These are phyloP conservation scores for Bombyx huttoni DNA, from an alignment of 2,888 invertebrate species.

Conservation along the genomic window DNA sequence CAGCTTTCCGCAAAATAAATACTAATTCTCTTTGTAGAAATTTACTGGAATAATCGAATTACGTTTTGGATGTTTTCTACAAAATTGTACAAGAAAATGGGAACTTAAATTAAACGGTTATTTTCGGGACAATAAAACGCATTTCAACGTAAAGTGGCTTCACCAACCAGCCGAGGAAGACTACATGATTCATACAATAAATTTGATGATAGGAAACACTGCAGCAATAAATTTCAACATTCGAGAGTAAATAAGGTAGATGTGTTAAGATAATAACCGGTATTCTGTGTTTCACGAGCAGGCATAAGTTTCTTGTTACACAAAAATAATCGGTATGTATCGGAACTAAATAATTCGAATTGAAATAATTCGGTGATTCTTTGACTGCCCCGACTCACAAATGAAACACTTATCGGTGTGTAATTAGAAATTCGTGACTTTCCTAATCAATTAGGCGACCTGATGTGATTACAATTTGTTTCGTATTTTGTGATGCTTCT, in stretches of 20 bases:
- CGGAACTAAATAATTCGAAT: background rate
- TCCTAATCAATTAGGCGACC: background rate
- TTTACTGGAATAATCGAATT: background rate
- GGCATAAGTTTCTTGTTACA: too few relatives aligned
- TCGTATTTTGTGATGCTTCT: background rate
- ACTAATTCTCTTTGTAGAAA: background rate
- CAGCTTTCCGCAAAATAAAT: background rate
- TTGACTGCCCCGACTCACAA: background rate
- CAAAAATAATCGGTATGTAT: background rate
- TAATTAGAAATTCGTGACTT: background rate
- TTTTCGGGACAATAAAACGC: background rate
- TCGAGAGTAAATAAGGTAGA: background rate
- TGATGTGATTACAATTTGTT: background rate
- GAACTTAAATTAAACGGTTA: background rate
- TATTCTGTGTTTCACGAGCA: background rate
- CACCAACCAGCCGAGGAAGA: background rate
- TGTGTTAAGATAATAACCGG: background rate
- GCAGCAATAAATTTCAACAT: constrained; percentile 1
- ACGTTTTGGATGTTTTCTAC: background rate
- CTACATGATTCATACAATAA: constrained; percentile 1
- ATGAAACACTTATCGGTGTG: background rate
- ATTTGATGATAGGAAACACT: constrained; percentile 1
- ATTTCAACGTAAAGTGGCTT: background rate
- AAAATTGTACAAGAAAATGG: background rate
- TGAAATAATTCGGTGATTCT: background rate